Base-by-base conservation (phyloP, 1,140 invertebrate species). In the Hydropsyche tenuis region DNA sequence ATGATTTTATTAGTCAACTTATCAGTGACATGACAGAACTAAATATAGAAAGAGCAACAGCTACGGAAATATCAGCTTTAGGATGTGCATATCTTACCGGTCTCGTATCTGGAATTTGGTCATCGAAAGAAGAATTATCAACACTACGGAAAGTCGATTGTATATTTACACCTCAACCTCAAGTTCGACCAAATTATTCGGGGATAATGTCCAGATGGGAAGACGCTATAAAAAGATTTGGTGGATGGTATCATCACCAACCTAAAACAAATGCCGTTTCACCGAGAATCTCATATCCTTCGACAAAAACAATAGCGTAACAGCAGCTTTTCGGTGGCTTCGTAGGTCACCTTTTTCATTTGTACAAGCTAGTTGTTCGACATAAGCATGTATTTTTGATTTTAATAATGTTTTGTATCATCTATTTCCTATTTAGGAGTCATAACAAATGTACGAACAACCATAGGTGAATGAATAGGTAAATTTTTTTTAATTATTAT, bases 1-100 rank as follows among this genome's bases (percentile, higher is more conserved):
- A 97, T 83, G 90, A 97, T 82, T 98, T 97, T 80, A 85, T 98
- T 0, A 89, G 93, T 77, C 96, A 98, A 83, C 83, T 95, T 25
- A 86, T 98, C 62, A 89, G 95, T 3, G 93, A 97, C 84, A 83
- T 96, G 27, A 92, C 91, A 3, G 88, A 89, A 0, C 80, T 94
- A 45, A 79, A 83, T 12, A 90, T 97, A 12, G 91, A 96, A 79
- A 85, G 96, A 62, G 84, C 90, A 0, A 78, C 79, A 0, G 87
- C 86, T 65, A 83, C 86, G 0, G 94, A 96, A 84, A 91, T 92
- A 85, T 91, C 93, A 14, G 89, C 90, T 48, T 84, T 94, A 30
- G 96, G 96, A 0, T 92, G 90, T 74, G 91, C 93, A 0, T 93
- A 90, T 80, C 80, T 96, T 42, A 92, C 94, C 6, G 95, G 94